Percentiles rank a stretch among this genome's conserved stretches.
phyloP scores from a whole-genome alignment of 1,140 invertebrate genomes.

The Harpegnathos saltator region DNA sequence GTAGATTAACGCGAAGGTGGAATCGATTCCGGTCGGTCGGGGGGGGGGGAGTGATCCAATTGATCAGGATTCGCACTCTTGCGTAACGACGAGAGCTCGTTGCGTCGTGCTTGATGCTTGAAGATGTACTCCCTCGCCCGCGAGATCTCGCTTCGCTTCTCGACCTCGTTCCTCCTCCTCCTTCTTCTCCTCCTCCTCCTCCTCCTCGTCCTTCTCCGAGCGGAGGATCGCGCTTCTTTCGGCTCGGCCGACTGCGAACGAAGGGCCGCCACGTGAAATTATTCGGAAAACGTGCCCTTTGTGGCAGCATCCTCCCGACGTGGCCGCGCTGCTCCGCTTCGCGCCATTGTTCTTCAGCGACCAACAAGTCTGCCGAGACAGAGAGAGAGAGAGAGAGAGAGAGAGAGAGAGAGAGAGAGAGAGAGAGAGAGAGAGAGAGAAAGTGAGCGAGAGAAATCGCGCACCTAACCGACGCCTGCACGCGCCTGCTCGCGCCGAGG shows the following conservation, averaged over 20 bases:
- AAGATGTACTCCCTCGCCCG: slow-evolving; percentile 16
- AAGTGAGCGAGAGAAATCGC: too few relatives aligned
- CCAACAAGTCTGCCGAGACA: slow-evolving; percentile 72
- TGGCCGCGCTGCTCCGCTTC: neutral
- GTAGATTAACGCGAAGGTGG: neutral
- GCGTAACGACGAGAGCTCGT: too few relatives aligned
- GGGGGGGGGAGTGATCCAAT: too few relatives aligned
- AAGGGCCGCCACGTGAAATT: slow-evolving; percentile 77
- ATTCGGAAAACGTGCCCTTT: slow-evolving; percentile 81
- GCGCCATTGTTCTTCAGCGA: slow-evolving; percentile 75
- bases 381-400: too few relatives aligned
- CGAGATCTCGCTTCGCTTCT: neutral
- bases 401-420: too few relatives aligned
- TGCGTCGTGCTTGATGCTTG: slow-evolving; percentile 24
- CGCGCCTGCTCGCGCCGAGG: slow-evolving; percentile 57
- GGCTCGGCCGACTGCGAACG: slow-evolving; percentile 68
- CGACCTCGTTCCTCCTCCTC: slow-evolving; percentile 45
- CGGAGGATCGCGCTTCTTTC: slow-evolving; percentile 71
- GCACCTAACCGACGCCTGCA: neutral
- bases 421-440: too few relatives aligned
- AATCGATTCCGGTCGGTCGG: neutral
- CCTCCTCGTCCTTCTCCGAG: too few relatives aligned
- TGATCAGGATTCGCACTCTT: neutral
- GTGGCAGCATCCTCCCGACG: slow-evolving; percentile 61
- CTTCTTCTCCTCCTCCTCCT: slow-evolving; percentile 60